These are phyloP conservation scores for Phylloscopus collybita DNA, from an alignment of 2,797 vertebrate genomes.

Conservation along the genomic window DNA sequence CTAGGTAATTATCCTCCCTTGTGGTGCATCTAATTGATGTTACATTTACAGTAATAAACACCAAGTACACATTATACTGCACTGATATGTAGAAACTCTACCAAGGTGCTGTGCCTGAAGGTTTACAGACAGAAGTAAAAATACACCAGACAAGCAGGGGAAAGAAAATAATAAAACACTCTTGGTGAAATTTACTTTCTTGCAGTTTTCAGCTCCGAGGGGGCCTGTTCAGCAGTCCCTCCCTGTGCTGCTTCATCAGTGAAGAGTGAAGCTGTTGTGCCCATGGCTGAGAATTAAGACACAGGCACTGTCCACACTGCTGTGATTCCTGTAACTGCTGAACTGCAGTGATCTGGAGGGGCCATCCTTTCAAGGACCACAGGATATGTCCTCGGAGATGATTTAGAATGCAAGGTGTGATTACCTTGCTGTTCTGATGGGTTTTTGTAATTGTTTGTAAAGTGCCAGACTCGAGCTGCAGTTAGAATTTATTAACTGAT, in stretches of 20 bases:
- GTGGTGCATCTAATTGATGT: background rate
- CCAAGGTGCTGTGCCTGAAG: background rate
- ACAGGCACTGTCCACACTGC: background rate
- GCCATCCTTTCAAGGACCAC: background rate
- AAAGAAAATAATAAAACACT: background rate
- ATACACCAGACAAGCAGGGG: background rate
- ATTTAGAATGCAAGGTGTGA: background rate
- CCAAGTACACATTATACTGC: background rate
- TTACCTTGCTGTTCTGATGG: background rate
- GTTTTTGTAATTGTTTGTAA: background rate
- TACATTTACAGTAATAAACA: background rate
- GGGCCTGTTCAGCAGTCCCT: background rate
- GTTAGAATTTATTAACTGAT: background rate
- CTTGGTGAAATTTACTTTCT: background rate
- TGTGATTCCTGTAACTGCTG: background rate
- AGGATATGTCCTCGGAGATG: background rate
- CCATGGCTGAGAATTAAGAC: background rate
- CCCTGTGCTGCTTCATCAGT: background rate
- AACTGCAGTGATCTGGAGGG: fast-evolving
- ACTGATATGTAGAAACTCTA: background rate
- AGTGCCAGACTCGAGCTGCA: background rate
- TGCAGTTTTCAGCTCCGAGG: background rate
- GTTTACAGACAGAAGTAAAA: background rate
- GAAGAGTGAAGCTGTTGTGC: background rate
- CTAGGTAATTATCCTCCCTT: background rate